phyloP scores from a whole-genome alignment of 2,888 invertebrate species.

The Acronicta alni region DNA sequence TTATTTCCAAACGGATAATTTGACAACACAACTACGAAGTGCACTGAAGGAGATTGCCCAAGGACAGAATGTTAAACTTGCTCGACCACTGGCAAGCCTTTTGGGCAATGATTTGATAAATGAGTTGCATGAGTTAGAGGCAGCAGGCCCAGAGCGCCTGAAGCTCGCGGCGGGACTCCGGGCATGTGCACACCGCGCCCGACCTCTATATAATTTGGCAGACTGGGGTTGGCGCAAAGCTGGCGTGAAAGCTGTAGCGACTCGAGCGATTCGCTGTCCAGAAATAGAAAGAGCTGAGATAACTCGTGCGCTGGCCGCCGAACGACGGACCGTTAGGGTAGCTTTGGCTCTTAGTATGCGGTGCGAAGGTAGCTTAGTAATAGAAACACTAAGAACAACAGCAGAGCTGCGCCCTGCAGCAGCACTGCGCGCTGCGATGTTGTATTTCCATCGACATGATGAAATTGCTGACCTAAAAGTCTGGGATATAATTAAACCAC shows the following conservation, averaged over 20 bases:
- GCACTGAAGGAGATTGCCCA: constrained; percentile 29
- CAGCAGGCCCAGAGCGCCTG: constrained; percentile 25
- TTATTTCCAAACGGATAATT: constrained; percentile 72
- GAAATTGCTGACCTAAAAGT: constrained; percentile 51
- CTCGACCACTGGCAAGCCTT: constrained; percentile 46
- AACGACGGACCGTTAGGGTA: constrained; percentile 63
- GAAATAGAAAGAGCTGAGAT: constrained; percentile 47
- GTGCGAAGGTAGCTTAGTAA: not conserved
- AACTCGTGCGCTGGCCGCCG: constrained; percentile 57
- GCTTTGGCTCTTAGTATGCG: constrained; percentile 60
- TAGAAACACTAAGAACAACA: constrained; percentile 30
- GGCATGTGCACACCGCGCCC: constrained; percentile 66
- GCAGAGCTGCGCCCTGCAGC: constrained; percentile 37
- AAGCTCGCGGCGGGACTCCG: constrained; percentile 62
- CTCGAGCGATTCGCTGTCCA: constrained; percentile 62
- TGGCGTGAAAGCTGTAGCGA: constrained; percentile 74
- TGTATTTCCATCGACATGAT: constrained; percentile 52
- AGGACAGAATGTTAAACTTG: constrained; percentile 31
- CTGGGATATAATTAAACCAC: constrained; percentile 67
- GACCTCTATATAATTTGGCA: constrained; percentile 62
- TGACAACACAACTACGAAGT: constrained; percentile 58
- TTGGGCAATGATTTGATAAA: constrained; percentile 33
- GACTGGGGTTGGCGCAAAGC: constrained; percentile 61
- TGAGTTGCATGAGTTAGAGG: constrained; percentile 46
- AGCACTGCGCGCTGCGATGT: constrained; percentile 63